Percentiles rank a stretch among this genome's conserved stretches.
Evolutionary conservation across 2,888 invertebrate genomes (phyloP).

Genomic region (Agriopis leucophaearia): DNA sequence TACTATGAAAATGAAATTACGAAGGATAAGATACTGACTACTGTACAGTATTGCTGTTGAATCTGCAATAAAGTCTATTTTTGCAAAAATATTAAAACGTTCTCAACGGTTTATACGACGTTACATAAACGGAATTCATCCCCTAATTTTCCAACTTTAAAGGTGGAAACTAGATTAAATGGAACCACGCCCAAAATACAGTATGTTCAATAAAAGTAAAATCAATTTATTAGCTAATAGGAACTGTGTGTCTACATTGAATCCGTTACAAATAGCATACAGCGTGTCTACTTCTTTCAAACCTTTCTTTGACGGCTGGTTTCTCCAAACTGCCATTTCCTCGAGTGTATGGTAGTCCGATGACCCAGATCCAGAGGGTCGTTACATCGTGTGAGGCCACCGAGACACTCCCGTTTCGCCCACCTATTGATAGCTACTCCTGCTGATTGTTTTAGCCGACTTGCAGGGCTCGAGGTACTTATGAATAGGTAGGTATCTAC

Average conservation of each 20-base stretch:
- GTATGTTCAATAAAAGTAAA: too few relatives aligned
- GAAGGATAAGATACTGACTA: too few relatives aligned
- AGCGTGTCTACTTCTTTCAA: not conserved
- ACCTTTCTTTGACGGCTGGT: constrained; percentile 4
- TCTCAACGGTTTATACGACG: too few relatives aligned
- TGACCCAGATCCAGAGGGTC: constrained; percentile 33
- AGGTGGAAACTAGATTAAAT: too few relatives aligned
- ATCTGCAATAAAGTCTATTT: too few relatives aligned
- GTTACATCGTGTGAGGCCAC: constrained; percentile 31
- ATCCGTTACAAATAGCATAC: not conserved
- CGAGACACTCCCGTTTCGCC: constrained; percentile 45
- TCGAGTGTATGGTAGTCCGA: constrained; percentile 25
- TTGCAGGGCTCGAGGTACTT: constrained; percentile 2
- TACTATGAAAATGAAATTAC: too few relatives aligned
- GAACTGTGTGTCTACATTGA: not conserved
- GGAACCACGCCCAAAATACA: too few relatives aligned
- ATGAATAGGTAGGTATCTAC: not conserved
- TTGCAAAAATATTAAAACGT: too few relatives aligned
- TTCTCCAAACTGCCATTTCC: constrained; percentile 18
- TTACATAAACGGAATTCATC: too few relatives aligned
- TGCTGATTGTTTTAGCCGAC: constrained; percentile 38
- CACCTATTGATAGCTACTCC: constrained; percentile 34
- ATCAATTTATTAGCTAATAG: too few relatives aligned
- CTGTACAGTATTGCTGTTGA: too few relatives aligned
- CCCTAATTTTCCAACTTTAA: too few relatives aligned